Evolutionary conservation across 1,140 invertebrate species (phyloP).

Genomic region (Drosophila malerkotliana): DNA sequence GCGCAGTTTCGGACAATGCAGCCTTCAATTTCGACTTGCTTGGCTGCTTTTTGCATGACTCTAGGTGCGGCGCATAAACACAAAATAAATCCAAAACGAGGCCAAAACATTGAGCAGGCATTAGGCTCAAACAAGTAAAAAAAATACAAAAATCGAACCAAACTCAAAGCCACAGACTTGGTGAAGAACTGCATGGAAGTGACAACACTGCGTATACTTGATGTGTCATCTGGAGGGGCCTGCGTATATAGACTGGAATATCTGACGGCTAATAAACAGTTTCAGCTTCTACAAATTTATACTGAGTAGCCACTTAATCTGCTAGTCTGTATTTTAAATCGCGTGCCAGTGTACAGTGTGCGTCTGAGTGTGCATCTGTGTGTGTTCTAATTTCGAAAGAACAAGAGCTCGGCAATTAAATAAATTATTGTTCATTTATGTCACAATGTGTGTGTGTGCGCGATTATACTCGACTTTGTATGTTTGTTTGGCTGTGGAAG

Average conservation of each 20-base stretch:
- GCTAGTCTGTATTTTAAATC: constrained; percentile 29
- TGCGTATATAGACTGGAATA: constrained; percentile 8
- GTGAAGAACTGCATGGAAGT: neutral
- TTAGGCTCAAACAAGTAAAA: constrained; percentile 27
- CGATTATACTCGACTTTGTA: neutral
- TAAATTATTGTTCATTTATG: constrained; percentile 77
- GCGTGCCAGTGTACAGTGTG: constrained; percentile 22
- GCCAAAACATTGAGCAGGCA: constrained; percentile 52
- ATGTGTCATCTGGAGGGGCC: constrained; percentile 29
- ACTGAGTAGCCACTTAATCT: constrained; percentile 30
- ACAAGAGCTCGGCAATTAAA: constrained; percentile 73
- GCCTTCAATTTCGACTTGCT: constrained; percentile 58
- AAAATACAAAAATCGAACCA: constrained; percentile 3
- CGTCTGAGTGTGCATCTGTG: neutral
- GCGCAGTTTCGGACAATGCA: constrained; percentile 24
- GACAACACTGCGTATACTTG: constrained; percentile 36
- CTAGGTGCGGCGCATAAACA: constrained; percentile 39
- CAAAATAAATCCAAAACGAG: constrained; percentile 44
- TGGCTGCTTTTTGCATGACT: constrained; percentile 31
- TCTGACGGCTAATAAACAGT: constrained; percentile 43
- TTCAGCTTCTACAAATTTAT: constrained; percentile 20
- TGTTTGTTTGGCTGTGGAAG: constrained; percentile 13
- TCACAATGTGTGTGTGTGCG: constrained; percentile 30
- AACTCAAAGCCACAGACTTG: neutral
- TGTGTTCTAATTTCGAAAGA: constrained; percentile 60